Evolutionary conservation across 2,797 vertebrate genomes (phyloP).

Genomic region (Lophotriccus pileatus): DNA sequence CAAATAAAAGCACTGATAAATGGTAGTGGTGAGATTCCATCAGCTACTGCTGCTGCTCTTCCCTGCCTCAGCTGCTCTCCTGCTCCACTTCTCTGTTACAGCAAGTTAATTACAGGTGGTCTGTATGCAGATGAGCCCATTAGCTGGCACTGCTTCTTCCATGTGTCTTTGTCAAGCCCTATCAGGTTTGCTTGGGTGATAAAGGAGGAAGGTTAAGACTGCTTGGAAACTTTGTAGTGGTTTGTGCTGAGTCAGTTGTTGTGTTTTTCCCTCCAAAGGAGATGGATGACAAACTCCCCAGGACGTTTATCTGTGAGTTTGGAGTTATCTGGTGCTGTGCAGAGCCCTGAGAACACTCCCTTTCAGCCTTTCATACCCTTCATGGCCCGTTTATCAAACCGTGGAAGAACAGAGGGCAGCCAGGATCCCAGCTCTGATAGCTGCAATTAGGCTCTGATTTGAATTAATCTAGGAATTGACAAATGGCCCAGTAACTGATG

Average conservation of each 20-base stretch:
- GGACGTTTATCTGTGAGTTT: not conserved
- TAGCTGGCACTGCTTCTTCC: not conserved
- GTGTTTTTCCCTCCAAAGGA: not conserved
- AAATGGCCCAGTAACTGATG: not conserved
- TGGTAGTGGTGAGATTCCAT: not conserved
- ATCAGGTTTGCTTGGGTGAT: not conserved
- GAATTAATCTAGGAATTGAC: not conserved
- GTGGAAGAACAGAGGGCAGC: not conserved
- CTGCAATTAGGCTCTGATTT: not conserved
- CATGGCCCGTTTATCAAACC: not conserved
- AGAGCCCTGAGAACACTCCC: not conserved
- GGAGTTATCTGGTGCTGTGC: not conserved
- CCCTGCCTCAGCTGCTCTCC: not conserved
- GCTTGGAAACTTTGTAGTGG: not conserved
- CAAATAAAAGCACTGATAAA: not conserved
- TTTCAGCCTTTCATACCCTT: not conserved
- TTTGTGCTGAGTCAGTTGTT: not conserved
- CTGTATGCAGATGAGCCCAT: not conserved
- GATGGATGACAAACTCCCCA: not conserved
- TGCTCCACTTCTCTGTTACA: not conserved
- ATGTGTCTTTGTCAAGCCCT: not conserved
- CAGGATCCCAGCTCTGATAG: not conserved
- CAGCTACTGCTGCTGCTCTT: not conserved
- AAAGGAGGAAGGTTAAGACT: not conserved
- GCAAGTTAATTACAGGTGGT: not conserved